These are phyloP conservation scores for Molossus molossus DNA, from an alignment of 2,797 vertebrate species.

Conservation along the genomic window DNA sequence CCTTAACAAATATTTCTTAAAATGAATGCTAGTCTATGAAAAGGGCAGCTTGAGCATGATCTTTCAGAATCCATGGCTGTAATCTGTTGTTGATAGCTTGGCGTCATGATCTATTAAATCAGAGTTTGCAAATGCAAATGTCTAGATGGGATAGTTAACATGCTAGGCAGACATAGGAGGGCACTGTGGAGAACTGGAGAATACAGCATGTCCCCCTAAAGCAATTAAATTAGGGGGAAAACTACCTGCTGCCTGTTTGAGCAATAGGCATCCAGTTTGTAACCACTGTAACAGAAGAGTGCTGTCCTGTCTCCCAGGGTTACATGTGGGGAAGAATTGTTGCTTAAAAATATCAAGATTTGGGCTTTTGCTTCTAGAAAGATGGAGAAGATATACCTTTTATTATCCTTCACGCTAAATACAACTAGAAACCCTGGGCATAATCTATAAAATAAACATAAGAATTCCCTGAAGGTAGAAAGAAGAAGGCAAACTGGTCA, in stretches of 20 bases:
- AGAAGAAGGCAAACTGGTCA: neutral
- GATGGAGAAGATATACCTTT: conserved; percentile 22
- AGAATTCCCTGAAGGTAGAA: neutral
- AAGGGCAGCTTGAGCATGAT: neutral
- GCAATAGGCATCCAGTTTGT: conserved; percentile 1
- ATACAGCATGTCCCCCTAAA: neutral
- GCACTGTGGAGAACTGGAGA: conserved; percentile 25
- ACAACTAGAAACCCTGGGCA: neutral
- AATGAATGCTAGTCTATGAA: neutral
- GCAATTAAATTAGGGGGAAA: neutral
- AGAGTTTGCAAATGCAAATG: conserved; percentile 8
- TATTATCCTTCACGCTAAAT: conserved; percentile 42
- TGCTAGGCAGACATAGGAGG: neutral
- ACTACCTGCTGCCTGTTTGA: neutral
- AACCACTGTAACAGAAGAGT: conserved; percentile 44
- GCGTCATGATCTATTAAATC: conserved; percentile 30
- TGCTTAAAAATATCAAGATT: conserved; percentile 50
- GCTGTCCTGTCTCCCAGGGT: neutral
- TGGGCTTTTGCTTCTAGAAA: conserved; percentile 53
- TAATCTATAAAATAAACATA: conserved; percentile 37
- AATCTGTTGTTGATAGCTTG: neutral
- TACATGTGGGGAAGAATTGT: conserved; percentile 23
- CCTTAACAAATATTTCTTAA: neutral
- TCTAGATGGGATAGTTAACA: conserved; percentile 40
- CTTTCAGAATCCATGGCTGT: neutral